Evolutionary conservation across 2,888 invertebrate species (phyloP), one percentile per base, ranked within the genome.

Genomic region (Leistus spinibarbis): DNA sequence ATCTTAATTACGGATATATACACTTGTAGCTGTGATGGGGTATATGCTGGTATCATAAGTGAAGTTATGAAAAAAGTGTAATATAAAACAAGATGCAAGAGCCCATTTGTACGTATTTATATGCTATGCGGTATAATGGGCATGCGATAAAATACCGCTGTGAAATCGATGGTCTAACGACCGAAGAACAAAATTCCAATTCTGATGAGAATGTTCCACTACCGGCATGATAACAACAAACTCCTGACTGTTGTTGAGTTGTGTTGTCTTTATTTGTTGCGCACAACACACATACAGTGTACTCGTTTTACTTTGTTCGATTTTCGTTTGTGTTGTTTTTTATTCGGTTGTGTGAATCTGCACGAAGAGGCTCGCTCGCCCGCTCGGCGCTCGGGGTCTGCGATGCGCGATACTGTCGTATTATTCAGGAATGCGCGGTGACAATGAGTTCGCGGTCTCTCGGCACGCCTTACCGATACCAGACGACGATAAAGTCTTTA

Each of bases 341-440:
- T n/a, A n/a, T n/a, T n/a, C n/a, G n/a, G n/a, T n/a, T n/a, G n/a
- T n/a, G n/a, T n/a, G n/a, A n/a, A n/a, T n/a, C n/a, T n/a, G n/a
- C n/a, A n/a, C n/a, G n/a, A n/a, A n/a, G n/a, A n/a, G 4, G 16
- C 19, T 56, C 5, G 19, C 10, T 57, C 19, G 19, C 4, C 16
- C 19, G n/a, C 4, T 2, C 57, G 17, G 13, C 57, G 20, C 5
- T 9, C 17, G 22, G 10, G 9, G 10, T 68, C 54, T 4, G 54
- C 54, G 66, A 68, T 54, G 76, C 54, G 60, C 81, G 82, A 83
- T 83, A 83, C 79, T 82, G 83, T 82, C 82, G 83, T 82, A 83
- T 84, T 84, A 84, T 84, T 84, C 84, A 84, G 82, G 83, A 81
- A 84, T 83, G 83, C 81, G 79, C 82, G 80, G 84, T 83, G 84